Conservation (phyloP, 2,888 invertebrate genomes). For the Spodoptera picta region DNA sequence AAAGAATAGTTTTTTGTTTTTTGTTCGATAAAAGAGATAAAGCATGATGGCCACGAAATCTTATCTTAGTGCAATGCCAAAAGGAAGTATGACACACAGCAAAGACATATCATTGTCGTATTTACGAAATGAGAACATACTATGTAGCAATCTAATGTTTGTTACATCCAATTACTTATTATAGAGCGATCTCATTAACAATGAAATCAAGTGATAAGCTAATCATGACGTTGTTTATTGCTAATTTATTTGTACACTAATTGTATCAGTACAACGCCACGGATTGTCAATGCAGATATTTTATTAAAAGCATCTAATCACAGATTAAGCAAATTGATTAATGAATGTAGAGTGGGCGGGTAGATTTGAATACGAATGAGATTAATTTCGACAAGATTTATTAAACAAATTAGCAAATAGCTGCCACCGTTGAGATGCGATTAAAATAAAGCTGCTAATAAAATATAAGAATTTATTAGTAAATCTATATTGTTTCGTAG, state of each 20-base stretch:
- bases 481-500: too few relatives aligned
- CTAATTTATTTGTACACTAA: constrained; percentile 26
- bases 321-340: constrained; percentile 27
- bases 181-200: constrained; percentile 37
- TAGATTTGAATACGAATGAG: constrained; percentile 21
- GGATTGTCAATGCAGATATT: constrained; percentile 10
- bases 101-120: constrained; percentile 25
- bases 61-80: constrained; percentile 28
- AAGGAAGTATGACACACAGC: constrained; percentile 21
- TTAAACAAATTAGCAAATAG: constrained; percentile 22
- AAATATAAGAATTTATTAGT: neutral
- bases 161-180: constrained; percentile 33
- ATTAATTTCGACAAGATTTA: constrained; percentile 29
- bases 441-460: constrained; percentile 6
- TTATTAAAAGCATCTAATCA: constrained; percentile 16
- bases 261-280: constrained; percentile 14
- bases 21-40: constrained; percentile 2
- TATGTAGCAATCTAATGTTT: constrained; percentile 21
- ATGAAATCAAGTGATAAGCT: constrained; percentile 38
- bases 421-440: constrained; percentile 1
- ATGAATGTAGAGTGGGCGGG: constrained; percentile 23
- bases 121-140: neutral
- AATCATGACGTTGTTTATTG: constrained; percentile 45
- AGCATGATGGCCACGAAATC: constrained; percentile 16
- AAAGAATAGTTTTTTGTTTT: constrained; percentile 5